phyloP scores from a whole-genome alignment of 2,797 vertebrate genomes.

The Natrix natrix region DNA sequence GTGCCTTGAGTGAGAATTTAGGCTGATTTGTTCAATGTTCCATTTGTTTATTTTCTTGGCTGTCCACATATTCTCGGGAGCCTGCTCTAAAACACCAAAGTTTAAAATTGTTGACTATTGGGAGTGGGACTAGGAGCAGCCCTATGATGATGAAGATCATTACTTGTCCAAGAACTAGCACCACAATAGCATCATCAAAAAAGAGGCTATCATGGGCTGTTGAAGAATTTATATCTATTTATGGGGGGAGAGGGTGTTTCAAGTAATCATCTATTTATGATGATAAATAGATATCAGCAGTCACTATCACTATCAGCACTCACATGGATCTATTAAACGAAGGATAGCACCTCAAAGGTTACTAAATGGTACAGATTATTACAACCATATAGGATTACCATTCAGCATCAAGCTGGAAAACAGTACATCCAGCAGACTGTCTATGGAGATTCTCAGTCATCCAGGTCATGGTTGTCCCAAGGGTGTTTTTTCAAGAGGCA shows the following conservation, averaged over 20 bases:
- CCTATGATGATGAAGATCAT: background rate
- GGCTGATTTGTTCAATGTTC: too few species aligned
- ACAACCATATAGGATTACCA: background rate
- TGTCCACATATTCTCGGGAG: too few species aligned
- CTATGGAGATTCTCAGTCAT: too few species aligned
- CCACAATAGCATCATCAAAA: background rate
- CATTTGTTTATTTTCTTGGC: too few species aligned
- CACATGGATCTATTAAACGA: background rate
- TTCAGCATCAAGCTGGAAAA: background rate
- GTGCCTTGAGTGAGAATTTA: too few species aligned
- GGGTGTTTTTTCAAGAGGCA: too few species aligned
- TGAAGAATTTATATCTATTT: background rate
- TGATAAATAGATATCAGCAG: too few species aligned
- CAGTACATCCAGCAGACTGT: background rate
- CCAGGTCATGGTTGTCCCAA: too few species aligned
- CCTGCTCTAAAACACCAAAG: too few species aligned
- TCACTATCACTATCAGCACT: background rate
- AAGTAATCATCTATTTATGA: background rate
- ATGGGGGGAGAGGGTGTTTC: background rate
- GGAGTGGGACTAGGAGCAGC: background rate
- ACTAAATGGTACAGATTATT: background rate
- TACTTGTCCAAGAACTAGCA: background rate
- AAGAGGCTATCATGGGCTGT: background rate
- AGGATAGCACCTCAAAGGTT: background rate
- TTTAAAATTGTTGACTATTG: background rate